phyloP scores from a whole-genome alignment of 1,140 invertebrate genomes.

The Parasteatoda tepidariorum region DNA sequence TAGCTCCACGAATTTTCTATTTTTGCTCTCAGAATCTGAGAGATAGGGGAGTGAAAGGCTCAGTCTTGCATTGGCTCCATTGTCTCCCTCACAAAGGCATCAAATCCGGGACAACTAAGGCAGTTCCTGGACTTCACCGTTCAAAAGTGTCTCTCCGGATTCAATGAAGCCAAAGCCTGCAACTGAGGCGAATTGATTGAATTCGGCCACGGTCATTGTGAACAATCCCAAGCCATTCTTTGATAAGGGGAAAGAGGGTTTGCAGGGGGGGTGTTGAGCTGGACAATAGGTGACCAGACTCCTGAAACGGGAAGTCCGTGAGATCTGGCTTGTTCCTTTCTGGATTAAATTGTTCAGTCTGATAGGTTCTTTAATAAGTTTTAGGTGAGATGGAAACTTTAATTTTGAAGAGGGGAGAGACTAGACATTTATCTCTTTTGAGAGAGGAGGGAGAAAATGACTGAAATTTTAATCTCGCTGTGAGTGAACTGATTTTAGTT shows the following conservation, averaged over 20 bases:
- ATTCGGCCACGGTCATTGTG: constrained; percentile 4
- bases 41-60: background rate
- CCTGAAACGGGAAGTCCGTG: constrained; percentile 5
- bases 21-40: background rate
- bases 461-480: too few relatives aligned
- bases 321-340: constrained; percentile 1
- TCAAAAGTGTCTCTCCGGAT: constrained; percentile 1
- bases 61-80: background rate
- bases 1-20: background rate
- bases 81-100: background rate
- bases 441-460: too few relatives aligned
- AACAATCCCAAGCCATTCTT: background rate
- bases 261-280: background rate
- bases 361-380: background rate
- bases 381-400: background rate
- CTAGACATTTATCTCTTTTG: too few relatives aligned
- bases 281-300: constrained; percentile 15
- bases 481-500: too few relatives aligned
- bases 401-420: background rate
- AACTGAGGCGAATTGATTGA: constrained; percentile 20
- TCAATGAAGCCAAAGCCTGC: background rate
- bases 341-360: background rate
- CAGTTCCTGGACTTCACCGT: background rate
- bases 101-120: constrained; percentile 9
- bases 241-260: background rate